Base-by-base conservation (phyloP, 2,113 vertebrate species). In the Oncorhynchus masou region DNA sequence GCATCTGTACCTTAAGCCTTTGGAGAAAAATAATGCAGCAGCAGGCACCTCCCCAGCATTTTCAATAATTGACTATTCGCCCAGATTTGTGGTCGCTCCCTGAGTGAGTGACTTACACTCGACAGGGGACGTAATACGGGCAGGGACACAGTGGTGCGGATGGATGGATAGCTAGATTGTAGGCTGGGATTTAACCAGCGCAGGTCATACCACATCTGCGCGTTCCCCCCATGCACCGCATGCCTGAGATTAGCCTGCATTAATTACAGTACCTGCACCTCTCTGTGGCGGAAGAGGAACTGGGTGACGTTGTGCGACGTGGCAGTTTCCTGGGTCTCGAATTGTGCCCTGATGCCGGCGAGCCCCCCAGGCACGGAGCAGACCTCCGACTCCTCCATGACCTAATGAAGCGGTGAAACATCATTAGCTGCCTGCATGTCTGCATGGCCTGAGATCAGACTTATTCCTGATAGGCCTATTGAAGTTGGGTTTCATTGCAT, bases 321-420 rank as follows among this genome's bases (percentile, higher is more conserved):
- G 69, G 90, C 87, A 75, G 81, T 90, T 90, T 92, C 89, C 62
- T 93, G 94, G 84, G 88, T 95, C 84, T 98, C 96, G 68, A 99
- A 98, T 74, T 96, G 96, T 92, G 94, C 96, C 85, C 95, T 96
- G 89, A 97, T 91, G 65, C 93, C 95, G 88, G 95, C 96, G 76
- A 98, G 86, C 82, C 96, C 97, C 81, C 96, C 96, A 79, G 96
- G 94, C 88, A 97, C 91, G 34, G 93, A 94, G 82, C 94, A 94
- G 80, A 94, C 91, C 80, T 94, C 95, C 22, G 90, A 90, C 83
- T 97, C 96, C 83, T 96, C 96, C 90, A 95, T 91, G 89, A 92
- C 91, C 97, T 99, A 88, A 86, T 79, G 86, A 80, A 84, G 90
- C 84, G 86, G 84, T 57, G 84, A 89, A 88, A 87, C 80, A 88